phyloP scores from a whole-genome alignment of 2,113 vertebrate genomes.

The Caranx melampygus region DNA sequence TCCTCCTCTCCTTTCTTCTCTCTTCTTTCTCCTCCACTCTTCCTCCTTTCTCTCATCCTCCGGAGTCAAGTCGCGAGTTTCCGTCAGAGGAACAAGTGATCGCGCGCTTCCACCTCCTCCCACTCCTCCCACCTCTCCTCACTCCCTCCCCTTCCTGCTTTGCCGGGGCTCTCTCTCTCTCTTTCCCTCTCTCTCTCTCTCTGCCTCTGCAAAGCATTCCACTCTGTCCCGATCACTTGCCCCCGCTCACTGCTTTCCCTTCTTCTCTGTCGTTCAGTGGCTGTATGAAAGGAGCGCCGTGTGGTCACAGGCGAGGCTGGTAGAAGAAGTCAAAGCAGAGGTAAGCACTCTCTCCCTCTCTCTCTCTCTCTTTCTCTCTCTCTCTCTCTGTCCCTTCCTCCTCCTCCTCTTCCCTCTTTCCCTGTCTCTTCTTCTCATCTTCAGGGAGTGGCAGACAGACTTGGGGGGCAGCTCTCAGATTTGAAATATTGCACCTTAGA shows the following conservation, averaged over 20 bases:
- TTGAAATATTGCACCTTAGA: slow-evolving; percentile 54
- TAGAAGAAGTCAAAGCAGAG: slow-evolving; percentile 89
- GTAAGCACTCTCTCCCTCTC: slow-evolving; percentile 81
- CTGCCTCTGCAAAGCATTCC: slow-evolving; percentile 78
- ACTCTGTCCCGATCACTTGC: slow-evolving; percentile 76
- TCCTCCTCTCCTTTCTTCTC: not conserved
- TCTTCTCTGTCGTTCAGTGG: slow-evolving; percentile 85
- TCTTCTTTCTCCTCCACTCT: slow-evolving; percentile 43
- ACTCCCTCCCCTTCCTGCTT: slow-evolving; percentile 71
- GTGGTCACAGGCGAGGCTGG: slow-evolving; percentile 85
- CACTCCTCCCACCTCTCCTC: slow-evolving; percentile 65
- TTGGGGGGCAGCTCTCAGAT: slow-evolving; percentile 47
- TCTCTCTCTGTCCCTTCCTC: not conserved
- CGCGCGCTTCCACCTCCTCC: slow-evolving; percentile 66
- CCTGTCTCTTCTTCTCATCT: slow-evolving; percentile 46
- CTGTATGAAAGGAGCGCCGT: slow-evolving; percentile 85
- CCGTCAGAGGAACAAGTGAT: slow-evolving; percentile 81
- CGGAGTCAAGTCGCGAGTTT: slow-evolving; percentile 78
- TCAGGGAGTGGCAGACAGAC: slow-evolving; percentile 69
- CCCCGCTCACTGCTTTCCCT: slow-evolving; percentile 75
- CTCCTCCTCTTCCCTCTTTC: slow-evolving; percentile 25
- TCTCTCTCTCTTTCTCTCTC: slow-evolving; percentile 29
- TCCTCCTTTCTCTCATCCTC: slow-evolving; percentile 72
- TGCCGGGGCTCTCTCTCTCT: slow-evolving; percentile 35
- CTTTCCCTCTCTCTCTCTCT: slow-evolving; percentile 42